Conservation (phyloP, 2,113 vertebrate genomes). For the Actenoides lindsayi region DNA sequence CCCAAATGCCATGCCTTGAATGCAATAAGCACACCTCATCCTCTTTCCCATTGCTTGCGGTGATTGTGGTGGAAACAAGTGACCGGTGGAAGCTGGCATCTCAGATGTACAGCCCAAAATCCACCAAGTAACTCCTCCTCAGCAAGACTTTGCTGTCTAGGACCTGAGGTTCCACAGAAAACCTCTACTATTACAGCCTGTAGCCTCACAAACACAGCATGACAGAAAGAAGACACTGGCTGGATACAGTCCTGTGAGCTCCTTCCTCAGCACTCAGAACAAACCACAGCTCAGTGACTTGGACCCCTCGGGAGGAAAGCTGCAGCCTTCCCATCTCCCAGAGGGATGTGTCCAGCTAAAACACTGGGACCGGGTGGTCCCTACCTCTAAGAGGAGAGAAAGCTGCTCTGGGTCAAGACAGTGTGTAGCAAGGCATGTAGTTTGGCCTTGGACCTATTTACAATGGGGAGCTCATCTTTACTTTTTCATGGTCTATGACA, state of each 20-base stretch:
- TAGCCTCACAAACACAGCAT: neutral
- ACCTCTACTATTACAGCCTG: fast-evolving
- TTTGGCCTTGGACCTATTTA: neutral
- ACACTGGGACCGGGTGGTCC: fast-evolving
- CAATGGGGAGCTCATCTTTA: neutral
- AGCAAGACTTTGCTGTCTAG: neutral
- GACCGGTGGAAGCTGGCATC: neutral
- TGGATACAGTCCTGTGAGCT: neutral
- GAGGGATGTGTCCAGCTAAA: neutral
- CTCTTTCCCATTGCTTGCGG: fast-evolving
- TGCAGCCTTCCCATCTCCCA: neutral
- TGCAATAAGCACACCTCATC: neutral
- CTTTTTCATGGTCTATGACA: neutral
- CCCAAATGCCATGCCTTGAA: neutral
- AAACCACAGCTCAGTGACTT: neutral
- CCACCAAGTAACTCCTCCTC: neutral
- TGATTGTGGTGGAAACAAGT: neutral
- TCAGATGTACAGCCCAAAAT: neutral
- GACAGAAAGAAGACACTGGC: neutral
- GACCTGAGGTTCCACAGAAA: neutral
- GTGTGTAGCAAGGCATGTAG: neutral
- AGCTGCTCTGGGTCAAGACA: neutral
- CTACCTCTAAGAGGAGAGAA: neutral
- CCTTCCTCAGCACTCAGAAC: neutral
- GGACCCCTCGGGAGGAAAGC: neutral